phyloP scores from a whole-genome alignment of 37 sponge, comb jelly and placozoan genomes.

The Theonella swinhoei region DNA sequence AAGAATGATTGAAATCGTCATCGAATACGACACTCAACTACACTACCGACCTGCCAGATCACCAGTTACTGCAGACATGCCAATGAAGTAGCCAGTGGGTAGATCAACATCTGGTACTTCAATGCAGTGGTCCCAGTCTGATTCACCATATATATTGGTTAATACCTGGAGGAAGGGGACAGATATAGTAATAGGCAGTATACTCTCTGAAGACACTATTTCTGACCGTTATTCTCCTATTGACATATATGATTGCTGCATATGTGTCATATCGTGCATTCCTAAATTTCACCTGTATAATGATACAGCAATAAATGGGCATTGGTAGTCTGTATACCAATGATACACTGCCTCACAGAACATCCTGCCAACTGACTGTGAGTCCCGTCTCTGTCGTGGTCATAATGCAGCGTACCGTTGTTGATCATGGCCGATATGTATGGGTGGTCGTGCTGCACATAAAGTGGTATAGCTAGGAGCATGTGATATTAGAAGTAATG shows the following conservation, averaged over 20 bases:
- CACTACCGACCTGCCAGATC: constrained; percentile 87
- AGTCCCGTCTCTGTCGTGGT: constrained; percentile 95
- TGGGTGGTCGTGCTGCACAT: constrained; percentile 88
- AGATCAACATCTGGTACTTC: constrained; percentile 67
- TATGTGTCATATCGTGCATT: constrained; percentile 70
- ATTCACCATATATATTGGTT: constrained; percentile 61
- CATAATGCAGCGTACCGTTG: constrained; percentile 92
- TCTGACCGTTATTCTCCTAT: constrained; percentile 80
- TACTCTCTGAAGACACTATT: too few species aligned
- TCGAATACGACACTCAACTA: neutral
- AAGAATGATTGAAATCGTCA: neutral
- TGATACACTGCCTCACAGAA: constrained; percentile 35
- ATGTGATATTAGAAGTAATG: too few species aligned
- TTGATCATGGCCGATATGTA: constrained; percentile 93
- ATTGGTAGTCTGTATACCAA: neutral
- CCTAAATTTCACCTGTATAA: constrained; percentile 69
- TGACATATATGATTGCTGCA: constrained; percentile 79
- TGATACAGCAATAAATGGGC: neutral
- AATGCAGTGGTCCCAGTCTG: constrained; percentile 85
- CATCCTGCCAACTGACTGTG: constrained; percentile 90
- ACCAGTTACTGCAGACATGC: constrained; percentile 91
- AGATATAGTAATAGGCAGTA: too few species aligned
- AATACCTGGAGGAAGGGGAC: constrained; percentile 33
- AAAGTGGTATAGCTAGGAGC: neutral
- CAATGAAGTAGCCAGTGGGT: constrained; percentile 94